Conservation (phyloP, 2,113 vertebrate species). For the Grantiella picta region DNA sequence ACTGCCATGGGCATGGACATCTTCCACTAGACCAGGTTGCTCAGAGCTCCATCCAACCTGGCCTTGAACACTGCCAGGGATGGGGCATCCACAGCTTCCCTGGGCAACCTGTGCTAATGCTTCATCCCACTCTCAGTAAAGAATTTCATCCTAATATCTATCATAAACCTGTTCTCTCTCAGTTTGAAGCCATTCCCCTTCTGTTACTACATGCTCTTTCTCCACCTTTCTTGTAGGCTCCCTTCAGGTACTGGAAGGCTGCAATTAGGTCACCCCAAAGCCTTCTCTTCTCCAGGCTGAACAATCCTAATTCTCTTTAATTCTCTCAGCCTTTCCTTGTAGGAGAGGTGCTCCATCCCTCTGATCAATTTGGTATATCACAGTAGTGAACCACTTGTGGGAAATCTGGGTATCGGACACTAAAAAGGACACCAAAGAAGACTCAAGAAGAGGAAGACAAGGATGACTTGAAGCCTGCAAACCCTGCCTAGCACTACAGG, state of each 20-base stretch:
- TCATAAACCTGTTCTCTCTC: not conserved
- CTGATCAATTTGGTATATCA: not conserved
- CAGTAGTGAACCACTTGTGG: not conserved
- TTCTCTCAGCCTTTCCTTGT: not conserved
- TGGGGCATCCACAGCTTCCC: not conserved
- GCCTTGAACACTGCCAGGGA: not conserved
- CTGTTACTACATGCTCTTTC: not conserved
- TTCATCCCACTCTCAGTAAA: not conserved
- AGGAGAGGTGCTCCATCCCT: not conserved
- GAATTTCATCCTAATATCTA: not conserved
- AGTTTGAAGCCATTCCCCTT: not conserved
- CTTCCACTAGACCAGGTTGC: not conserved
- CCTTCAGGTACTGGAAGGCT: not conserved
- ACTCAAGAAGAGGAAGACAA: not conserved
- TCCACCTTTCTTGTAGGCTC: not conserved
- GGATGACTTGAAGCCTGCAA: not conserved
- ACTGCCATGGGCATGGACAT: not conserved
- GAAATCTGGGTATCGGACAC: not conserved
- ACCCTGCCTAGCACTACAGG: not conserved
- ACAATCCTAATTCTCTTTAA: not conserved
- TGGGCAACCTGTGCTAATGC: not conserved
- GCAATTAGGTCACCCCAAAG: not conserved
- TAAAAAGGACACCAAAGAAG: not conserved
- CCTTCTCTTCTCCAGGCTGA: not conserved
- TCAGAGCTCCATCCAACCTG: not conserved